A percentile compares a stretch with the other conserved stretches of the same genome.
These are phyloP conservation scores for Clarias pachynema DNA, from an alignment of 2,797 vertebrate species.

Conservation along the genomic window DNA sequence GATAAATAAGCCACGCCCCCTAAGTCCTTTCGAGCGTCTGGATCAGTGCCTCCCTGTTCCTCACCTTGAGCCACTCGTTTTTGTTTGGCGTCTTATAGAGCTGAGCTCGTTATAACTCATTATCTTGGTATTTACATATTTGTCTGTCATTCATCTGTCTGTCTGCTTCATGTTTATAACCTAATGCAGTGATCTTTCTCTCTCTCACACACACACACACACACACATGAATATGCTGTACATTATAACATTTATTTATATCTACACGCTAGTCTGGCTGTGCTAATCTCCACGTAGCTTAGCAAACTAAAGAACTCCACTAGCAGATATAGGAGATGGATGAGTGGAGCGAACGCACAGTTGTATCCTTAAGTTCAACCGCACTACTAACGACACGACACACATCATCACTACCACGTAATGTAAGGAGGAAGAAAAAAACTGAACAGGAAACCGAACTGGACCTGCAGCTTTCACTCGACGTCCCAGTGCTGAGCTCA, in stretches of 20 bases:
- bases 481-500: background rate
- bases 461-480: background rate
- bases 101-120: background rate
- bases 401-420: background rate
- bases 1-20: too few relatives aligned
- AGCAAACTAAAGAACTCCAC: background rate
- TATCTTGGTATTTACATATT: background rate
- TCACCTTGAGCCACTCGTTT: slow-evolving; percentile 12
- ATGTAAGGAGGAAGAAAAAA: background rate
- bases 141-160: background rate
- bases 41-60: background rate
- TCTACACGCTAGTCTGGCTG: background rate
- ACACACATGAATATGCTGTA: background rate
- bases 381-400: too few relatives aligned
- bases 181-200: background rate
- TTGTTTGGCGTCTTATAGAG: background rate
- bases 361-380: background rate
- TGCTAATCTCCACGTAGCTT: background rate
- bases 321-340: background rate
- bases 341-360: background rate
- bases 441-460: background rate
- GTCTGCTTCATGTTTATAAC: slow-evolving; percentile 5
- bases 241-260: background rate
- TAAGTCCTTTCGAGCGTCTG: background rate
- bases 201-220: background rate